These are phyloP conservation scores for Procapra przewalskii DNA, from an alignment of 2,113 vertebrate genomes.

Conservation along the genomic window DNA sequence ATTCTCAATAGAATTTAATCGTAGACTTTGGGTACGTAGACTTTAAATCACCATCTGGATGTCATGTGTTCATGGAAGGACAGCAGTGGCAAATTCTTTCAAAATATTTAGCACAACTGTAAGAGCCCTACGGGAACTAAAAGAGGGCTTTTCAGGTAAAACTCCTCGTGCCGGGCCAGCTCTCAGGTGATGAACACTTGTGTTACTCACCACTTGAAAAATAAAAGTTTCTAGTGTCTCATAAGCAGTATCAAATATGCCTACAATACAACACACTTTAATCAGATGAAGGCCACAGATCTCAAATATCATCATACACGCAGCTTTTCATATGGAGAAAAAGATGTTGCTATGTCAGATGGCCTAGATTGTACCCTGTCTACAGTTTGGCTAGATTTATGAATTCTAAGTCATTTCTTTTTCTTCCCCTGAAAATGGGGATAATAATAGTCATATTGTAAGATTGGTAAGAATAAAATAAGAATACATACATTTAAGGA, in stretches of 20 bases:
- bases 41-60: neutral
- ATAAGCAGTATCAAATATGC: neutral
- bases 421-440: neutral
- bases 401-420: conserved; percentile 8
- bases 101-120: neutral
- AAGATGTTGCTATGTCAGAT: neutral
- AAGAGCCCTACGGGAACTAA: neutral
- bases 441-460: neutral
- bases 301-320: neutral
- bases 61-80: neutral
- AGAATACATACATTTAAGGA: neutral
- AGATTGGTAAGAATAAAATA: neutral
- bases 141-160: neutral
- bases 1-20: neutral
- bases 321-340: neutral
- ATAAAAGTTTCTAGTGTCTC: neutral
- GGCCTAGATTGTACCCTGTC: neutral
- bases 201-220: neutral
- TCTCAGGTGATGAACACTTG: neutral
- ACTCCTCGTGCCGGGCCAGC: neutral
- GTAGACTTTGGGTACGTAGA: neutral
- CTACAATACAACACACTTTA: neutral
- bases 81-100: neutral
- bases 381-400: neutral
- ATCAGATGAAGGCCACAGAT: neutral